Percentiles rank a stretch among this genome's conserved stretches.
Evolutionary conservation across 2,797 vertebrate genomes (phyloP).

Genomic region (Enteromius radiatus): DNA sequence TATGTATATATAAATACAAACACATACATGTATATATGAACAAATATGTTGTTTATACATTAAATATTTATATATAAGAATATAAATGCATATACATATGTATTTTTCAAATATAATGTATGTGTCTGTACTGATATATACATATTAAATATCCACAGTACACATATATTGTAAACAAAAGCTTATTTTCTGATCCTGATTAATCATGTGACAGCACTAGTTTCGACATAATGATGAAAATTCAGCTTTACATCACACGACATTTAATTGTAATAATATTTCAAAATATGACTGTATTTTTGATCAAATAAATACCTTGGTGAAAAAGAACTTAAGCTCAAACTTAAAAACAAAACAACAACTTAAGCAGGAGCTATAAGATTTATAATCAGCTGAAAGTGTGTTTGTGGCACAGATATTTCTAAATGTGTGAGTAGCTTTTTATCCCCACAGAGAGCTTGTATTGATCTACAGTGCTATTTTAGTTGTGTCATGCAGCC

Average conservation of each 20-base stretch:
- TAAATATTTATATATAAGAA: too few species aligned
- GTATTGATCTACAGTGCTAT: conserved; percentile 14
- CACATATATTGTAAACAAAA: too few species aligned
- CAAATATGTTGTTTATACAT: too few species aligned
- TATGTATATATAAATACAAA: too few species aligned
- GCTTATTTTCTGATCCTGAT: too few species aligned
- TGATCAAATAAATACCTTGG: not conserved
- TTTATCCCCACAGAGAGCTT: not conserved
- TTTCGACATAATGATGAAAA: too few species aligned
- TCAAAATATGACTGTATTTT: not conserved
- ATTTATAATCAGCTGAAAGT: not conserved
- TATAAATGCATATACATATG: too few species aligned
- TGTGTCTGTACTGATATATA: too few species aligned
- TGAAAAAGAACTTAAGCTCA: not conserved
- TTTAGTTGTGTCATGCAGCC: conserved; percentile 1
- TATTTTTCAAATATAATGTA: too few species aligned
- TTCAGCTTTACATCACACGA: not conserved
- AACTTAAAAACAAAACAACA: not conserved
- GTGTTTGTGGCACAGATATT: not conserved
- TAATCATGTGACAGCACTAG: too few species aligned
- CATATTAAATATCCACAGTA: too few species aligned
- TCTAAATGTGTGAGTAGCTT: not conserved
- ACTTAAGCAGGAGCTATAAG: not conserved
- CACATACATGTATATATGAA: too few species aligned
- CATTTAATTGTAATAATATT: not conserved